Evolutionary conservation across 2,797 vertebrate species (phyloP), one percentile per base, ranked within the genome.

Genomic region (Paratrypauchen microcephalus): DNA sequence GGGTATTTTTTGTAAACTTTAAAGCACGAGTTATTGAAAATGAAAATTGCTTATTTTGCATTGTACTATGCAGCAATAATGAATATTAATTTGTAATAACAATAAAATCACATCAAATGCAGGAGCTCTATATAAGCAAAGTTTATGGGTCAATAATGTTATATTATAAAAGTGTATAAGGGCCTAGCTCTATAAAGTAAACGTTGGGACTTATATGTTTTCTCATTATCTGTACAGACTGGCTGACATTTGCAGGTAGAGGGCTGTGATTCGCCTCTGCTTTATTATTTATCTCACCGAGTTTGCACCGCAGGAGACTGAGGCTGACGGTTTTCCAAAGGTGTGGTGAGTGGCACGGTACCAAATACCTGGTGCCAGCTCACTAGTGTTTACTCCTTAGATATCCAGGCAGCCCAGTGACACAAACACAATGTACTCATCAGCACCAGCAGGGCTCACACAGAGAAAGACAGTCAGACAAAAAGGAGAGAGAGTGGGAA

Each of bases 271-370:
- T 88, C 84, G 79, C 74, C 78, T 84, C 91, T 92, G 91, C 93
- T 93, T 93, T 92, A 94, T 93, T 45, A 15, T 45, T 45, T 91
- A 94, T 93, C 87, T 80, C 81, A 84, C 86, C 87, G 87, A 90
- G 90, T 90, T 79, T 71, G 70, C 77, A 67, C 81, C 74, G 80
- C 82, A 83, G 83, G 84, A 28, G 70, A 77, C 73, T 28, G 71
- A 77, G 74, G 83, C 74, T 81, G 58, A 73, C 9, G 78, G 32
- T 60, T 60, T 19, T 82, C 84, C 73, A 76, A 83, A 80, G 81
- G 82, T 81, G 80, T 78, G 75, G 68, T 74, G 80, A 83, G 84
- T 78, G 68, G 60, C 79, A 72, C 58, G 77, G 80, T 69, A 75
- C 67, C 65, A 71, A 74, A 82, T 78, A 82, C 79, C 79, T 80